phyloP scores from a whole-genome alignment of 2,797 vertebrate genomes.

The Chrosomus eos region DNA sequence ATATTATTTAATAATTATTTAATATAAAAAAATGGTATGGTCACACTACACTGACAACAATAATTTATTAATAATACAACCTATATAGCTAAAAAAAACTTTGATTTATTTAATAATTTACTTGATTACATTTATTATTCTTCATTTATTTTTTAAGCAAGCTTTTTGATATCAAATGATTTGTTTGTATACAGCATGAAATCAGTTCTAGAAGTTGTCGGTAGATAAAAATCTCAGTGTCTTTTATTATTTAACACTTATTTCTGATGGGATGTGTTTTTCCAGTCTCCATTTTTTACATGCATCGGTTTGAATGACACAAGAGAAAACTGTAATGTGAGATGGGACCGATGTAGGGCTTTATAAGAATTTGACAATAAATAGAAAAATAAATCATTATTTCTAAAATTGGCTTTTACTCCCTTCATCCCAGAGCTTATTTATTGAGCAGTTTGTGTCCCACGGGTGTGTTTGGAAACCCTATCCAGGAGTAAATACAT shows the following conservation, averaged over 20 bases:
- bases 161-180: neutral
- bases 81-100: too few relatives aligned
- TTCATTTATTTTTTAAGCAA: too few relatives aligned
- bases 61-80: too few relatives aligned
- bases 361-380: neutral
- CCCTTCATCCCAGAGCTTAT: slow-evolving; percentile 1
- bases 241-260: neutral
- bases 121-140: too few relatives aligned
- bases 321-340: neutral
- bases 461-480: neutral
- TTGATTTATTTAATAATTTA: too few relatives aligned
- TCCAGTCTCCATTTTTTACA: neutral
- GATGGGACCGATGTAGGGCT: neutral
- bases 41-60: too few relatives aligned
- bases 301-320: neutral
- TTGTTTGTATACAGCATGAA: neutral
- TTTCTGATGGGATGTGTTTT: neutral
- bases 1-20: too few relatives aligned
- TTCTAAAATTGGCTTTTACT: slow-evolving; percentile 1
- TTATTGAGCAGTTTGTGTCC: slow-evolving; percentile 10
- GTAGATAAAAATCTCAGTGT: neutral
- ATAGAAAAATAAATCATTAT: neutral
- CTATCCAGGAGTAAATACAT: slow-evolving; percentile 7
- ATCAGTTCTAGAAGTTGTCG: neutral
- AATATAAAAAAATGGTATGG: too few relatives aligned